These are phyloP conservation scores for Eutolmus rufibarbis DNA, from an alignment of 2,888 invertebrate species.

Conservation along the genomic window DNA sequence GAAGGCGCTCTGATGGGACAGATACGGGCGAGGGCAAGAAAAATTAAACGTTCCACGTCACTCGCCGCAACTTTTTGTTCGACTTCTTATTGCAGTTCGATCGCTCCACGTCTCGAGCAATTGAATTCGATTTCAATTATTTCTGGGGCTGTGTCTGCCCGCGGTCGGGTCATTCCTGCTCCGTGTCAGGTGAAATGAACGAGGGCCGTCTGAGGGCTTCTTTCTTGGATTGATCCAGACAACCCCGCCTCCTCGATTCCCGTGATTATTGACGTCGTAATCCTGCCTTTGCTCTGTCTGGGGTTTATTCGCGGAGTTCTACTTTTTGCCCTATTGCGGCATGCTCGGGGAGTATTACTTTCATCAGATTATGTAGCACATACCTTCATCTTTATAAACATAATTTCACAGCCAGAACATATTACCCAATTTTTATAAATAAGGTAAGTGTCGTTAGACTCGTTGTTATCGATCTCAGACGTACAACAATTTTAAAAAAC, in stretches of 20 bases:
- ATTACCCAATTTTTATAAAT: no score
- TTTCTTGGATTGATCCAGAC: not conserved
- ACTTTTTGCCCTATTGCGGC: not conserved
- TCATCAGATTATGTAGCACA: no score
- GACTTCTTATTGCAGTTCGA: constrained; percentile 12
- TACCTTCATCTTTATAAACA: no score
- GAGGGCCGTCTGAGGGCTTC: not conserved
- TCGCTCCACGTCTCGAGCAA: not conserved
- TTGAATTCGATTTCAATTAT: constrained; percentile 31
- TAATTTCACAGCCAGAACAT: no score
- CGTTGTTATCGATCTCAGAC: no score
- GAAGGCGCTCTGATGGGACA: not conserved
- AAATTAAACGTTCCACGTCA: constrained; percentile 4
- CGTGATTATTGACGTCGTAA: not conserved
- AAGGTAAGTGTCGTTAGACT: no score
- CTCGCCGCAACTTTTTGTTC: not conserved
- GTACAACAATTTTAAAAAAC: no score
- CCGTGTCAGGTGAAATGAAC: not conserved
- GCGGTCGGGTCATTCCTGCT: not conserved
- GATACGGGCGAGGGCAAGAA: not conserved
- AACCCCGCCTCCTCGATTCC: not conserved
- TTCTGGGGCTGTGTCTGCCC: not conserved
- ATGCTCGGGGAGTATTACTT: no score
- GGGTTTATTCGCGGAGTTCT: not conserved
- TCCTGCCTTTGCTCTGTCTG: not conserved